These are phyloP conservation scores for Cebuella pygmaea DNA, from an alignment of 2,797 vertebrate species.

Conservation along the genomic window DNA sequence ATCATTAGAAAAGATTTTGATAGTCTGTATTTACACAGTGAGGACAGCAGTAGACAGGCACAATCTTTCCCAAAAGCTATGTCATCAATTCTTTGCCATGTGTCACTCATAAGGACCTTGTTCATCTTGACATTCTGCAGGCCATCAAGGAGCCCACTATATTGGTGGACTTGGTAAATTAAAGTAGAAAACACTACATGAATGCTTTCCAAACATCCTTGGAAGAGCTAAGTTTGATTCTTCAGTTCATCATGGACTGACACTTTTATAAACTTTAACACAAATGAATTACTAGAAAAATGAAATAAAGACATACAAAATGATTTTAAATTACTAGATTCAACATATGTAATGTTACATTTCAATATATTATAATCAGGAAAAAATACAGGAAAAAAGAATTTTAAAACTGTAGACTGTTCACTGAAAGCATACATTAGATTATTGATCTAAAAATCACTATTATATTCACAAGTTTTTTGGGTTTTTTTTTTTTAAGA, in stretches of 20 bases:
- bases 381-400: background rate
- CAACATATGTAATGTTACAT: slow-evolving; percentile 18
- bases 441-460: slow-evolving; percentile 30
- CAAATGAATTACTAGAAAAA: slow-evolving; percentile 33
- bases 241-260: background rate
- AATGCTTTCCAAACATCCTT: slow-evolving; percentile 17
- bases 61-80: background rate
- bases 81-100: background rate
- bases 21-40: background rate
- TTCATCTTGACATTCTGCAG: background rate
- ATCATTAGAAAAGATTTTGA: slow-evolving; percentile 30
- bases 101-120: background rate
- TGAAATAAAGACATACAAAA: background rate
- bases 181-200: background rate
- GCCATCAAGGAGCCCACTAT: background rate
- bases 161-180: background rate
- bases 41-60: slow-evolving; percentile 1
- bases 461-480: background rate
- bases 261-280: slow-evolving; percentile 12
- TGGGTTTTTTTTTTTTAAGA: background rate
- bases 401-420: background rate
- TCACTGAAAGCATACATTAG: background rate
- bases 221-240: background rate
- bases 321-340: background rate
- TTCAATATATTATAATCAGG: slow-evolving; percentile 35